These are phyloP conservation scores for Diarsia brunnea DNA, from an alignment of 2,888 invertebrate genomes.

Conservation along the genomic window DNA sequence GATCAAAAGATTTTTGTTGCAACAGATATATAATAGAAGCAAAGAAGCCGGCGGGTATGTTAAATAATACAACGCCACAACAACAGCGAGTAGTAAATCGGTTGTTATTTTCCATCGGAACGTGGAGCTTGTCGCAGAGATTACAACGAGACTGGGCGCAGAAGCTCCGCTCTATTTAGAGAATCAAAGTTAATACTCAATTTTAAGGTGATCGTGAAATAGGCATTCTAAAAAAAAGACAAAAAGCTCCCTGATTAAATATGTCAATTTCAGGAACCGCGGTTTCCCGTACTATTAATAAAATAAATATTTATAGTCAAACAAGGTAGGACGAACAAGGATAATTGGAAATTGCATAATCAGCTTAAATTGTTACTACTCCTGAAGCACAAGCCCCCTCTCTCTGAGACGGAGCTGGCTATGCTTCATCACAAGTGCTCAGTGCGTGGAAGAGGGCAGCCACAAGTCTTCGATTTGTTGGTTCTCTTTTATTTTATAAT, in stretches of 20 bases:
- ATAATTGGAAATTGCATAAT: neutral
- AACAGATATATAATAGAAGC: neutral
- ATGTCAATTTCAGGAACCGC: neutral
- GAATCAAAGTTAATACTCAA: neutral
- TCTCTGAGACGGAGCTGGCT: no score
- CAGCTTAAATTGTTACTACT: neutral
- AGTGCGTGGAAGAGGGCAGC: neutral
- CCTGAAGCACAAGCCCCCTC: neutral
- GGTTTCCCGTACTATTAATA: neutral
- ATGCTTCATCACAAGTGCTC: neutral
- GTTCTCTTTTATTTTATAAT: no score
- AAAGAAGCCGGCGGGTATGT: neutral
- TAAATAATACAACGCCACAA: neutral
- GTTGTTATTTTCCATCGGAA: constrained; percentile 36
- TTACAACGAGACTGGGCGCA: neutral
- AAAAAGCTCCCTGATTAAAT: neutral
- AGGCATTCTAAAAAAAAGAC: neutral
- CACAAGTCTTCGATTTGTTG: neutral
- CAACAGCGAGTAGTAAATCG: constrained; percentile 3
- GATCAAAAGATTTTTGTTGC: neutral
- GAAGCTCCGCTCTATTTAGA: constrained; percentile 8
- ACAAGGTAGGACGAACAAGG: neutral
- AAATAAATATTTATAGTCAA: neutral
- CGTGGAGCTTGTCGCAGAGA: neutral
- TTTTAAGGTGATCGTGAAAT: neutral